phyloP scores from a whole-genome alignment of 2,797 vertebrate genomes.

The Chelon auratus region DNA sequence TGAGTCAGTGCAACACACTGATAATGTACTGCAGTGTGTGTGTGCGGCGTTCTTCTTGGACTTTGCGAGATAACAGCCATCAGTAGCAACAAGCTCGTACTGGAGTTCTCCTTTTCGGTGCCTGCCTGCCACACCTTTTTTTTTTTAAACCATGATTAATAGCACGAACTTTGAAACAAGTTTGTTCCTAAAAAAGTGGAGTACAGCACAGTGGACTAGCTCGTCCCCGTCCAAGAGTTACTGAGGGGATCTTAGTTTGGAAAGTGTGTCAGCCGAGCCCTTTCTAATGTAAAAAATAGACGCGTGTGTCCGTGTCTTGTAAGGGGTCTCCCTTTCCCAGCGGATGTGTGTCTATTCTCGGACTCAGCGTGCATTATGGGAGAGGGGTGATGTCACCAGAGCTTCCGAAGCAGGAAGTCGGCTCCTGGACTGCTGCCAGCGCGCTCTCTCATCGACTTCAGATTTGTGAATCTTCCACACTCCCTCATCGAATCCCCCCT shows the following conservation, averaged over 20 bases:
- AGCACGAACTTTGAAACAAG: not conserved
- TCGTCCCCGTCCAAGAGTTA: not conserved
- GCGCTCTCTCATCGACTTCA: constrained; percentile 37
- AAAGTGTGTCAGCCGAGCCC: constrained; percentile 4
- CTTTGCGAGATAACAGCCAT: constrained; percentile 25
- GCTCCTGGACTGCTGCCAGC: constrained; percentile 63
- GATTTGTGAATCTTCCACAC: constrained; percentile 18
- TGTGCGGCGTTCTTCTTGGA: not conserved
- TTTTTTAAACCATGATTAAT: constrained; percentile 18
- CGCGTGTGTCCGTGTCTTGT: constrained; percentile 10
- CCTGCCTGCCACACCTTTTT: not conserved
- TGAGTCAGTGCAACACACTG: constrained; percentile 56
- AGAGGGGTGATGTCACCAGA: constrained; percentile 71
- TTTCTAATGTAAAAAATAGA: constrained; percentile 32
- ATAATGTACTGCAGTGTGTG: constrained; percentile 31
- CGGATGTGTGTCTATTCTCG: constrained; percentile 74
- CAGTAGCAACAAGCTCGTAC: constrained; percentile 12
- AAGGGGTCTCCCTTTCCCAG: constrained; percentile 56
- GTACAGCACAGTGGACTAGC: not conserved
- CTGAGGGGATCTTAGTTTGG: not conserved
- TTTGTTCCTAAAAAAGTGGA: not conserved
- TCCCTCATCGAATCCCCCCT: constrained; percentile 2
- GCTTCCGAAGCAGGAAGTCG: constrained; percentile 80
- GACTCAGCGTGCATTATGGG: constrained; percentile 70
- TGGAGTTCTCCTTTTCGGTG: not conserved